phyloP scores from a whole-genome alignment of 2,113 vertebrate genomes.

The Charina bottae region DNA sequence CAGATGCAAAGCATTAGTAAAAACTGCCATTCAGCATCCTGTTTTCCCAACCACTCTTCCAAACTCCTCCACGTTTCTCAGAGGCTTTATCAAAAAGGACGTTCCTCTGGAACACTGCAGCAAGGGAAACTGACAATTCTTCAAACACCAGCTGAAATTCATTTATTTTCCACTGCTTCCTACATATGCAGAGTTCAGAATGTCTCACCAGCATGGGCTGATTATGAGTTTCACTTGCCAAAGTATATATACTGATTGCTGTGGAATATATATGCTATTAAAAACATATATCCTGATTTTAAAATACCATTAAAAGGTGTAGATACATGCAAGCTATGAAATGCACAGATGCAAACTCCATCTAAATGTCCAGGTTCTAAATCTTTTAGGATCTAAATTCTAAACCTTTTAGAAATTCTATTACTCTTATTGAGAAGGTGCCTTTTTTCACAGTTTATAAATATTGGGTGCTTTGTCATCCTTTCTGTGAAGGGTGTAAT shows the following conservation, averaged over 20 bases:
- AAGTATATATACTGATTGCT: constrained; percentile 38
- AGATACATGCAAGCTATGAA: accelerated
- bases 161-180: constrained; percentile 75
- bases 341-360: not conserved
- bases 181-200: constrained; percentile 72
- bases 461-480: not conserved
- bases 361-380: not conserved
- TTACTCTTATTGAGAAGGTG: not conserved
- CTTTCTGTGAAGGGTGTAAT: not conserved
- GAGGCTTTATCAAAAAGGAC: constrained; percentile 76
- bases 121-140: constrained; percentile 72
- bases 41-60: constrained; percentile 74
- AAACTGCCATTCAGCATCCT: constrained; percentile 72
- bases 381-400: not conserved
- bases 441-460: not conserved
- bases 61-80: constrained; percentile 81
- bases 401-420: not conserved
- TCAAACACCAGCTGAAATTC: constrained; percentile 78
- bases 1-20: constrained; percentile 69
- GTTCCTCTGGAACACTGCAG: constrained; percentile 72
- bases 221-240: constrained; percentile 56
- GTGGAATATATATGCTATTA: not conserved
- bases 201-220: constrained; percentile 63
- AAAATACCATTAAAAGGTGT: not conserved
- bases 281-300: not conserved